These are phyloP conservation scores for Crenuchus spilurus DNA, from an alignment of 2,797 vertebrate species.

Conservation along the genomic window DNA sequence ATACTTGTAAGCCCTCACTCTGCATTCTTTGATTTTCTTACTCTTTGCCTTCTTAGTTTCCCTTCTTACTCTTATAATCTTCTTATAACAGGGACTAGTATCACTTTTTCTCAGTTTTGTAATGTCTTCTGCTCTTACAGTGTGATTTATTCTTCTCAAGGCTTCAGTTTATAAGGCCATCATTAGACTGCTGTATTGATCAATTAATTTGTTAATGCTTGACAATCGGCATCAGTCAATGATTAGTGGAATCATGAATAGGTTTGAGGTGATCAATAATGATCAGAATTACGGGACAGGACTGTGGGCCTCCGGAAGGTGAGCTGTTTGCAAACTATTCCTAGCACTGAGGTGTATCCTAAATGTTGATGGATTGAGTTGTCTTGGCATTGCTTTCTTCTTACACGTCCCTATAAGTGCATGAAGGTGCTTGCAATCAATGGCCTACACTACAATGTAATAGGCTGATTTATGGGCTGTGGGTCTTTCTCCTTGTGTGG, in stretches of 20 bases:
- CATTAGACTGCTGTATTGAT: background rate
- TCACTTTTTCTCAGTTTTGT: background rate
- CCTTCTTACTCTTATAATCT: background rate
- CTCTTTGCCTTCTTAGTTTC: background rate
- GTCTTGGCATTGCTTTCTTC: constrained; percentile 61
- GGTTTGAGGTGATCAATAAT: background rate
- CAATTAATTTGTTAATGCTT: constrained; percentile 8
- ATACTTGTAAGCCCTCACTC: constrained; percentile 23
- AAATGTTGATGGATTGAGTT: constrained; percentile 60
- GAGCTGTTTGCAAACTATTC: constrained; percentile 55
- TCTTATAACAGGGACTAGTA: background rate
- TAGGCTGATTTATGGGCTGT: constrained; percentile 61
- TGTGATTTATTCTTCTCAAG: too few relatives aligned
- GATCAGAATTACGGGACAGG: background rate
- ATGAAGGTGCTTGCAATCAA: constrained; percentile 55
- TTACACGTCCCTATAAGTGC: constrained; percentile 61
- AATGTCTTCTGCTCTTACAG: background rate
- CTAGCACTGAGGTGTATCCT: constrained; percentile 30
- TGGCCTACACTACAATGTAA: constrained; percentile 57
- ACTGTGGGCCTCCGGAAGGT: constrained; percentile 20
- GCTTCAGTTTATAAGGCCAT: too few relatives aligned
- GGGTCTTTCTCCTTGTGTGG: constrained; percentile 6
- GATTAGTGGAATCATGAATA: background rate
- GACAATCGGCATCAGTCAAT: constrained; percentile 1
- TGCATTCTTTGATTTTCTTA: background rate